Evolutionary conservation across 2,113 vertebrate species (phyloP), one percentile per base, ranked within the genome.

Genomic region (Delphinus delphis): DNA sequence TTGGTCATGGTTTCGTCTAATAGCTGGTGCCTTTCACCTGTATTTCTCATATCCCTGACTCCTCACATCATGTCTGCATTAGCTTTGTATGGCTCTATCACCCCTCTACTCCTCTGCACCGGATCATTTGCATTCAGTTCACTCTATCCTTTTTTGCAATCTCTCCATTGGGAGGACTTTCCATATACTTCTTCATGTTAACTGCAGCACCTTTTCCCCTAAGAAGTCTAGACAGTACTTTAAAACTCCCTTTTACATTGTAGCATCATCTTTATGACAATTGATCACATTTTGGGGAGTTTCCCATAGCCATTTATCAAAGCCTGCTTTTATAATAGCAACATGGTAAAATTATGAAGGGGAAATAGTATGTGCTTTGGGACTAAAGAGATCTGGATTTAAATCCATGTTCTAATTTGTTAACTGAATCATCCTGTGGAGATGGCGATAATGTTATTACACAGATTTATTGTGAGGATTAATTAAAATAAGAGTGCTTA

Each of bases 361-460:
- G 73, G 62, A 53, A 89, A 33, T 12, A 41, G 8, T 13, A 60
- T 58, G 26, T 63, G 15, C 31, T 84, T 92, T 60, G 21, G 8
- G 25, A 80, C 95, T 58, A 86, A 89, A 68, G 65, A 63, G 20
- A 88, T 79, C 26, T 80, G 50, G 26, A 50, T 76, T 92, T 74
- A 94, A 65, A 62, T 71, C 12, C 25, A n/a, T 76, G 58, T 65
- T 96, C 63, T 94, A 87, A 81, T 41, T 95, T 86, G 38, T 86
- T 81, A 96, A 65, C 68, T 60, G 26, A 90, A 62, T 88, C 26
- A 58, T 90, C 10, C 63, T 23, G 68, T 55, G 77, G 60, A 87
- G 50, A 53, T 36, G 23, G 36, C 41, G 50, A 50, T 70, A 58
- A 55, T 70, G 58, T 73, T 92, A 55, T 21, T 77, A 38, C 1